Percentiles rank a stretch among this genome's conserved stretches.
Evolutionary conservation across 2,113 vertebrate species (phyloP).

Genomic region (Hemicordylus capensis): DNA sequence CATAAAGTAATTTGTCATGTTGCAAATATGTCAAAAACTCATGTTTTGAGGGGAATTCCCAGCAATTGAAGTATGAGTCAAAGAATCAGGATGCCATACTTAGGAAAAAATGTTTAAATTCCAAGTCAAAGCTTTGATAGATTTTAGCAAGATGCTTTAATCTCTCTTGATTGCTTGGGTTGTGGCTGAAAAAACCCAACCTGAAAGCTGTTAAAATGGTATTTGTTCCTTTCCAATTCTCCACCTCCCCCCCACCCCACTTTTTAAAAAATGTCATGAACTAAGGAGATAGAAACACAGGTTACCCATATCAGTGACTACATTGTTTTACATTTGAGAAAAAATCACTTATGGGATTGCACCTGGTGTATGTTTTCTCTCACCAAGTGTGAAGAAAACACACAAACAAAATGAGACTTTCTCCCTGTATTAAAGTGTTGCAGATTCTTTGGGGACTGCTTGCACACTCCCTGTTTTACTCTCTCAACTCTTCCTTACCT

Average conservation of each 20-base stretch:
- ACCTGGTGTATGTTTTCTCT: not conserved
- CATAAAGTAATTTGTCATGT: slow-evolving; percentile 68
- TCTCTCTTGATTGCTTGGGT: slow-evolving; percentile 1
- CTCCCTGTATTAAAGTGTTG: not conserved
- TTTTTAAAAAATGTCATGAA: not conserved
- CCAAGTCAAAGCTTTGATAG: slow-evolving; percentile 43
- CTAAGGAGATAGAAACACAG: not conserved
- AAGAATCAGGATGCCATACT: slow-evolving; percentile 60
- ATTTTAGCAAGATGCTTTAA: slow-evolving; percentile 32
- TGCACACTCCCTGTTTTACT: not conserved
- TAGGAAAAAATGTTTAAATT: slow-evolving; percentile 3
- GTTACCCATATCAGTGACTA: not conserved
- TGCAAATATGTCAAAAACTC: slow-evolving; percentile 54
- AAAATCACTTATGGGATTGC: not conserved
- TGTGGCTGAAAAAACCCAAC: slow-evolving; percentile 29
- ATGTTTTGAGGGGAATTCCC: slow-evolving; percentile 67
- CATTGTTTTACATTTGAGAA: not conserved
- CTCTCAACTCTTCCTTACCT: not conserved
- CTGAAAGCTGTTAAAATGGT: not conserved
- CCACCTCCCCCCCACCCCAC: too few relatives aligned
- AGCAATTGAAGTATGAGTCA: slow-evolving; percentile 65
- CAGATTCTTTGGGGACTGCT: not conserved
- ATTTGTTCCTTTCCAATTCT: not conserved
- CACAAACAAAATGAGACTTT: not conserved
- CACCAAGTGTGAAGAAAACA: not conserved